Percentiles rank a stretch among this genome's conserved stretches.
Conservation (phyloP, 2,888 invertebrate genomes). For the Watsonalla cultraria region DNA sequence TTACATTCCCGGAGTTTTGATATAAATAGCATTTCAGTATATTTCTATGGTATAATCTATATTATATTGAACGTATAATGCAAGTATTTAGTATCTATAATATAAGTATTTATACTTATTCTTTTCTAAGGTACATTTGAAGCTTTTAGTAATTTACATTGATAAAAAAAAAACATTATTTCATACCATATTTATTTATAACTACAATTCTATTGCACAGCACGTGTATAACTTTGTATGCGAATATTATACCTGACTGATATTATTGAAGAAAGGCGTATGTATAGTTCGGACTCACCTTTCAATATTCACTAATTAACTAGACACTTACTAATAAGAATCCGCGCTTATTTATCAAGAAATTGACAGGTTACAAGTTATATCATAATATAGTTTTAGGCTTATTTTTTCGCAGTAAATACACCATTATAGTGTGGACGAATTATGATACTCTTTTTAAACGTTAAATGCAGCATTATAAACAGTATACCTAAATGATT, state of each 20-base stretch:
- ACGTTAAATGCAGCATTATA: constrained; percentile 14
- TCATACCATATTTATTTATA: too few relatives aligned
- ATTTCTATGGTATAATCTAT: constrained; percentile 7
- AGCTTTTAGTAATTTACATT: too few relatives aligned
- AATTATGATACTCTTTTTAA: constrained; percentile 55
- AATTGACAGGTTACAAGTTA: constrained; percentile 4
- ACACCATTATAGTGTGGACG: constrained; percentile 58
- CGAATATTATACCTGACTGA: too few relatives aligned
- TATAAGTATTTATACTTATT: not conserved
- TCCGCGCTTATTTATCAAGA: constrained; percentile 4
- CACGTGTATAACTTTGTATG: too few relatives aligned
- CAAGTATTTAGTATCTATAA: too few relatives aligned
- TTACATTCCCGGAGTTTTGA: constrained; percentile 51
- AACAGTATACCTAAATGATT: constrained; percentile 19
- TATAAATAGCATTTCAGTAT: constrained; percentile 38
- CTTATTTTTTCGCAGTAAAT: constrained; percentile 39
- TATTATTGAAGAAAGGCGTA: too few relatives aligned
- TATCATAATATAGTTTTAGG: constrained; percentile 7
- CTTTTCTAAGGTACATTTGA: too few relatives aligned
- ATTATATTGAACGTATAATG: not conserved
- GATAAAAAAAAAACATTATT: too few relatives aligned
- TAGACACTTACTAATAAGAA: not conserved
- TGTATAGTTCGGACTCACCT: too few relatives aligned
- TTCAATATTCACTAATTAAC: not conserved
- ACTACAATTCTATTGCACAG: too few relatives aligned